Conservation (phyloP, 2,888 invertebrate species). For the Pyrochroa serraticornis region DNA sequence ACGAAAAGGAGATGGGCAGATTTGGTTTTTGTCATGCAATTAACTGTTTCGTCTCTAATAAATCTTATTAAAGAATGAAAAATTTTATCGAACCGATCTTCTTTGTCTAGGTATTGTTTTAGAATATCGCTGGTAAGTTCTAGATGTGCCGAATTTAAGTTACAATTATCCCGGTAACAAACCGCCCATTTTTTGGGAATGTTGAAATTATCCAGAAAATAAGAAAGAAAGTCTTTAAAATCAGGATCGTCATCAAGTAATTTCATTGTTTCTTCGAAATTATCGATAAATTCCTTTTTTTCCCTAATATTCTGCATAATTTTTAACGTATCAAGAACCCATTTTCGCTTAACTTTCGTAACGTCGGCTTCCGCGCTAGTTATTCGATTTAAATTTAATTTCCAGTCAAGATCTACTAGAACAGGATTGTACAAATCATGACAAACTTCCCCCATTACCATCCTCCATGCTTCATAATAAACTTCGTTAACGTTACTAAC, state of each 20-base stretch:
- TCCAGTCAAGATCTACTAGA: conserved; percentile 20
- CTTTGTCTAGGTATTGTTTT: conserved; percentile 8
- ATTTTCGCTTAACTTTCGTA: conserved; percentile 18
- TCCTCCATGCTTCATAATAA: conserved; percentile 19
- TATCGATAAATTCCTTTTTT: conserved; percentile 19
- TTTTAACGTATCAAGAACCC: conserved; percentile 19
- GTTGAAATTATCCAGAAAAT: conserved; percentile 8
- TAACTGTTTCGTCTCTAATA: conserved; percentile 22
- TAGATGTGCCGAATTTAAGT: conserved; percentile 7
- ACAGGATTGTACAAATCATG: conserved; percentile 13
- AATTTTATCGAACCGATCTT: conserved; percentile 20
- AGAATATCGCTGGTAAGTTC: conserved; percentile 10
- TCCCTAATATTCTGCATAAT: conserved; percentile 10
- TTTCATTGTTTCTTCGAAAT: conserved; percentile 21
- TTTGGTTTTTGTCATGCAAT: conserved; percentile 5
- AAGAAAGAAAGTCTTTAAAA: conserved; percentile 17
- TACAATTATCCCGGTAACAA: conserved; percentile 6
- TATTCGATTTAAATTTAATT: conserved; percentile 20
- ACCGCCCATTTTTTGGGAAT: conserved; percentile 19
- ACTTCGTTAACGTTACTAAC: conserved; percentile 15
- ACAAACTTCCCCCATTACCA: conserved; percentile 15
- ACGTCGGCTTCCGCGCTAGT: conserved; percentile 10
- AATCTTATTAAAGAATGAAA: conserved; percentile 22
- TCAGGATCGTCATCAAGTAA: conserved; percentile 12
- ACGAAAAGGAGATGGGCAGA: conserved; percentile 2